phyloP scores from a whole-genome alignment of 2,113 vertebrate species.

The Saccopteryx bilineata region DNA sequence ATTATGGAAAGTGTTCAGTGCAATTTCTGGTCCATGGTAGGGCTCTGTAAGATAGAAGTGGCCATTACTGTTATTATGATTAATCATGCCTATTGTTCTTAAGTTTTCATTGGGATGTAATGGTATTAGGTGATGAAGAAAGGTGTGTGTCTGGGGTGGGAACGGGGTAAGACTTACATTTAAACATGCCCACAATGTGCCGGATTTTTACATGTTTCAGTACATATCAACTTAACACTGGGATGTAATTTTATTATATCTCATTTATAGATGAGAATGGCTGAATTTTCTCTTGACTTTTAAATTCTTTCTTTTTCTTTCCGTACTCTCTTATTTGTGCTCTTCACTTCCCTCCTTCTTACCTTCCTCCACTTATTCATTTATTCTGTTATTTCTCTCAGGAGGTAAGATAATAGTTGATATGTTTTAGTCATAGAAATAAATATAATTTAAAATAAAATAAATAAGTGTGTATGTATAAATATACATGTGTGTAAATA shows the following conservation, averaged over 20 bases:
- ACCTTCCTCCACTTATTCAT: not conserved
- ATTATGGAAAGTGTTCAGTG: not conserved
- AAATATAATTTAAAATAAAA: constrained; percentile 29
- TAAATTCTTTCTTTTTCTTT: constrained; percentile 28
- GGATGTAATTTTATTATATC: not conserved
- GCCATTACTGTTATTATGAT: not conserved
- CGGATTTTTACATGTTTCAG: not conserved
- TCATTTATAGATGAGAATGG: not conserved
- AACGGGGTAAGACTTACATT: not conserved
- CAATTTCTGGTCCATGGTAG: not conserved
- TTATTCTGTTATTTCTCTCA: not conserved
- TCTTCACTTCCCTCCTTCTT: not conserved
- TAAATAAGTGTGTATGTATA: not conserved
- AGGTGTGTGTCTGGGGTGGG: not conserved
- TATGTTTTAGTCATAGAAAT: not conserved
- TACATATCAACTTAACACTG: not conserved
- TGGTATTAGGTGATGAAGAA: not conserved
- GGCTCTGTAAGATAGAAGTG: not conserved
- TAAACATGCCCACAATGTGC: not conserved
- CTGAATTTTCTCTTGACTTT: not conserved
- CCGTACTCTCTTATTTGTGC: not conserved
- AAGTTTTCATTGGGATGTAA: not conserved
- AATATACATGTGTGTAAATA: not conserved
- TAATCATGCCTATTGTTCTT: not conserved
- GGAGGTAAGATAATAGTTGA: not conserved